Conservation (phyloP, 2,113 vertebrate genomes). For the Pyrgilauda ruficollis region DNA sequence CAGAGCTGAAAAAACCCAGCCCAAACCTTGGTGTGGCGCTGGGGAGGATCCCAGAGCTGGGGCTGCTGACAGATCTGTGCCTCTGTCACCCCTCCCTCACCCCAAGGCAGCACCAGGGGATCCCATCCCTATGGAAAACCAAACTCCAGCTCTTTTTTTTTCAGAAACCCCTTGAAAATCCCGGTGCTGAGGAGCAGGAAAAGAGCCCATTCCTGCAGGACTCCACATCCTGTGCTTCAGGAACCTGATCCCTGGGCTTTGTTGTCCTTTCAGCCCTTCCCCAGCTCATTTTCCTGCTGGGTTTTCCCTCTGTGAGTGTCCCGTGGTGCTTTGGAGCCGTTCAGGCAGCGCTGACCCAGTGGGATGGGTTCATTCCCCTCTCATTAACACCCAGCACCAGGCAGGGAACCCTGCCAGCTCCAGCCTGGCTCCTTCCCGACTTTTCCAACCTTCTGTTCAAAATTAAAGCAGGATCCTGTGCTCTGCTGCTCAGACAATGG, state of each 20-base stretch:
- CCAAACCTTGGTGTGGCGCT: background rate
- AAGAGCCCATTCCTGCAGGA: background rate
- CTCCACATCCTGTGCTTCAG: background rate
- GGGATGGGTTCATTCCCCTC: background rate
- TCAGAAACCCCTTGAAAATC: background rate
- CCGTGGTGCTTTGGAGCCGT: background rate
- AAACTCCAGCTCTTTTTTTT: background rate
- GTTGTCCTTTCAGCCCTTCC: background rate
- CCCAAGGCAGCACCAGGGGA: background rate
- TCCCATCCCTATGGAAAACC: background rate
- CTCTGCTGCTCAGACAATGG: slow-evolving; percentile 24
- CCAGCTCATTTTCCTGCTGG: background rate
- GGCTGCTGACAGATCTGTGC: background rate
- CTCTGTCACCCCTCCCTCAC: background rate
- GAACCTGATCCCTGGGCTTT: background rate
- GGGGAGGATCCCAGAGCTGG: background rate
- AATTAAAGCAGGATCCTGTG: background rate
- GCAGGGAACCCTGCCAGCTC: background rate
- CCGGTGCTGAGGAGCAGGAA: background rate
- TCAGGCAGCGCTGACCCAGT: background rate
- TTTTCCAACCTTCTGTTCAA: slow-evolving; percentile 4
- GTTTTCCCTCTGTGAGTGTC: background rate
- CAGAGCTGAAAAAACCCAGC: background rate
- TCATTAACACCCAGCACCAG: background rate
- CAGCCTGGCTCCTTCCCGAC: background rate